These are phyloP conservation scores for Pristionchus mayeri DNA, from an alignment of 2,888 invertebrate genomes.

Conservation along the genomic window DNA sequence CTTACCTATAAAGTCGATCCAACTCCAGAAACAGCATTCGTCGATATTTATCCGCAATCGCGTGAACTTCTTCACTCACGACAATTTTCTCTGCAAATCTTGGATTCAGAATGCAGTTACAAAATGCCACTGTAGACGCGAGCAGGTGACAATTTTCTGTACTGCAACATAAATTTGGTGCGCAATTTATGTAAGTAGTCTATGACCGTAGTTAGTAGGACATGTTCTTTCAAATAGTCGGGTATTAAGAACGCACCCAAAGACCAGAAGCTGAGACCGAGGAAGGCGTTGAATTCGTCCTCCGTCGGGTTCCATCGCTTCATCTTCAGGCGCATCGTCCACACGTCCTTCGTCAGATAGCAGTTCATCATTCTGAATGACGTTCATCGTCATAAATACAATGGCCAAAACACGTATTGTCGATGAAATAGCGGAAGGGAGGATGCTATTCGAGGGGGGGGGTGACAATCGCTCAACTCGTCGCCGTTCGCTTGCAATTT, in stretches of 20 bases:
- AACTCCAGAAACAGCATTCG: slow-evolving; percentile 11
- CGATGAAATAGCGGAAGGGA: too few species aligned
- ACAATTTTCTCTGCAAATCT: not conserved
- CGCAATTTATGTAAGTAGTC: too few species aligned
- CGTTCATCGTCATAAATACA: not conserved
- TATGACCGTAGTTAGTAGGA: too few species aligned
- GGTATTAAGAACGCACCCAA: not conserved
- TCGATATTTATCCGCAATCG: slow-evolving; percentile 19
- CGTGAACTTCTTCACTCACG: not conserved
- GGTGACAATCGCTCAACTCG: too few species aligned
- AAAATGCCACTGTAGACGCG: too few species aligned
- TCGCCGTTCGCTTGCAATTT: too few species aligned
- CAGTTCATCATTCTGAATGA: slow-evolving; percentile 6
- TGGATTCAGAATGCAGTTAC: too few species aligned
- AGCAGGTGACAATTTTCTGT: too few species aligned
- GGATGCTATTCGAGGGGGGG: too few species aligned
- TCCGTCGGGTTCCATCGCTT: slow-evolving; percentile 4
- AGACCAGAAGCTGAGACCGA: slow-evolving; percentile 12
- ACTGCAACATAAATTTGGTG: too few species aligned
- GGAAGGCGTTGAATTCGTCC: slow-evolving; percentile 1
- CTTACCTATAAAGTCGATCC: slow-evolving; percentile 1
- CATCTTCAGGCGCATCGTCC: slow-evolving; percentile 14
- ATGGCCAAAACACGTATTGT: too few species aligned
- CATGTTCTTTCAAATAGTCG: not conserved
- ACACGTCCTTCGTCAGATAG: not conserved